These are phyloP conservation scores for Diploptera punctata DNA, from an alignment of 2,888 invertebrate species.

Conservation along the genomic window DNA sequence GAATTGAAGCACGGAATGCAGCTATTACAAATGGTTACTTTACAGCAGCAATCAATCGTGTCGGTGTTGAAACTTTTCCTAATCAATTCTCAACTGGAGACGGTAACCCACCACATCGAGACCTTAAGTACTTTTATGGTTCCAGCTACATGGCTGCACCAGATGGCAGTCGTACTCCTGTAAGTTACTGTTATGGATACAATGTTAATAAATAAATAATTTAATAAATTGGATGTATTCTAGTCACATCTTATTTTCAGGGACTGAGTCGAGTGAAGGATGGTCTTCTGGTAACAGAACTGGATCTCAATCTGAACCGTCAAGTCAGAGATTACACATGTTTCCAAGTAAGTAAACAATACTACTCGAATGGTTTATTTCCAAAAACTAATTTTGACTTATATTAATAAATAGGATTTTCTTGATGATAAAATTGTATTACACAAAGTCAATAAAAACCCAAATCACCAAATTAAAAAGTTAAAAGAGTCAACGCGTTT, in stretches of 20 bases:
- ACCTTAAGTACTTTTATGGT: constrained; percentile 94
- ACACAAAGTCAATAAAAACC: too few species aligned
- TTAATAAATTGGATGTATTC: neutral
- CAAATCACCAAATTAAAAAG: too few species aligned
- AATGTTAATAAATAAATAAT: neutral
- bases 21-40: constrained; percentile 96
- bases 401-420: too few species aligned
- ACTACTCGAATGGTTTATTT: too few species aligned
- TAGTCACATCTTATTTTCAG: constrained; percentile 56
- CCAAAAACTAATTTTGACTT: too few species aligned
- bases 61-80: constrained; percentile 85
- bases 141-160: constrained; percentile 94
- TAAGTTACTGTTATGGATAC: constrained; percentile 59
- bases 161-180: constrained; percentile 91
- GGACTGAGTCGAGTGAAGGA: constrained; percentile 76
- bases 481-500: too few species aligned
- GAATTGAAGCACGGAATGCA: constrained; percentile 93
- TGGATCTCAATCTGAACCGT: constrained; percentile 93
- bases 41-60: constrained; percentile 92
- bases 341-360: constrained; percentile 71
- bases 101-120: constrained; percentile 74
- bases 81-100: constrained; percentile 86
- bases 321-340: constrained; percentile 95
- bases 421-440: too few species aligned
- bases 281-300: constrained; percentile 85